These are phyloP conservation scores for Malacoctenus gilli DNA, from an alignment of 2,797 vertebrate species.

Conservation along the genomic window DNA sequence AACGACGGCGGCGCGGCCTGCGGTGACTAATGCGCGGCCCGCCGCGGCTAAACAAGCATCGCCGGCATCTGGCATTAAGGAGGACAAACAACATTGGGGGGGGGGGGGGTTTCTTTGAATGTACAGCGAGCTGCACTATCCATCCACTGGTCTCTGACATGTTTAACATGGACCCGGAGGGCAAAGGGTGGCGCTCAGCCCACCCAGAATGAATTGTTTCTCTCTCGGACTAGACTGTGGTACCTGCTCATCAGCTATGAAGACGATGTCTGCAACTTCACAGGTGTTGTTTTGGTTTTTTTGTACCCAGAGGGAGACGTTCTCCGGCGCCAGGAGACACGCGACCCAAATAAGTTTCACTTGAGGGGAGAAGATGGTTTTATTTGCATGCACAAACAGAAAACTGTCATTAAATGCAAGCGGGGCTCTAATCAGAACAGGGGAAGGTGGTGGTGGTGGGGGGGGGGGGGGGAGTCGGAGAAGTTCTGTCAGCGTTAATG, in stretches of 20 bases:
- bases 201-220: slow-evolving; percentile 62
- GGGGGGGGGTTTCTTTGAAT: slow-evolving; percentile 19
- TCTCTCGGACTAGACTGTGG: slow-evolving; percentile 70
- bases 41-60: slow-evolving; percentile 34
- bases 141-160: slow-evolving; percentile 42
- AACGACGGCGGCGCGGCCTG: slow-evolving; percentile 27
- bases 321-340: slow-evolving; percentile 84
- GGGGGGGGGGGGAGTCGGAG: too few relatives aligned
- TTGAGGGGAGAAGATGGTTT: slow-evolving; percentile 49
- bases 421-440: slow-evolving; percentile 59
- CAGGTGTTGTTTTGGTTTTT: slow-evolving; percentile 29
- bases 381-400: slow-evolving; percentile 64
- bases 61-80: slow-evolving; percentile 40
- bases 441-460: slow-evolving; percentile 49
- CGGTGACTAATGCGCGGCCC: slow-evolving; percentile 40
- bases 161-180: slow-evolving; percentile 47
- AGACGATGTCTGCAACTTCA: slow-evolving; percentile 77
- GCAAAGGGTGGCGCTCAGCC: slow-evolving; percentile 46
- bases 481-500: too few relatives aligned
- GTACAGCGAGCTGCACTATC: slow-evolving; percentile 36
- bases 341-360: slow-evolving; percentile 68
- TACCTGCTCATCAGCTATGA: slow-evolving; percentile 71
- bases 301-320: slow-evolving; percentile 44
- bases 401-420: slow-evolving; percentile 59
- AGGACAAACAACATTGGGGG: slow-evolving; percentile 47